Base-by-base conservation (phyloP, 2,797 vertebrate species). In the Pseudotriccus pelzelni region DNA sequence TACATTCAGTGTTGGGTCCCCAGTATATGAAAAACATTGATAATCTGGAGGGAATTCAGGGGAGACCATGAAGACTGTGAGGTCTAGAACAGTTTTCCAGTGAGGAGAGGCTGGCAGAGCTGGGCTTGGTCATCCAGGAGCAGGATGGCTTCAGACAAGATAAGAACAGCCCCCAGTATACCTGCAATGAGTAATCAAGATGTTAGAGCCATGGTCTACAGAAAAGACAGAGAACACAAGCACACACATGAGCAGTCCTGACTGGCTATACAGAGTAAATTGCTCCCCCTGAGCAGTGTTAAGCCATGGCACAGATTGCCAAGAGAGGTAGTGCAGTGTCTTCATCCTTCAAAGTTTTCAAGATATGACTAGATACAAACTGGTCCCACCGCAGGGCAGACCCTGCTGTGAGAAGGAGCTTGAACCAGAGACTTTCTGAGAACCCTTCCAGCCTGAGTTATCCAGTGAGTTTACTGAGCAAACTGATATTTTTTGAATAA, bases 241-340 rank as follows among this genome's bases (percentile, higher is more conserved):
- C 3, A 63, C 25, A 39, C 44, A 36, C 5, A 6, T 3, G 11
- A 62, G 6, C 14, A 4, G 10, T 36, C 63, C 47, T 46, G 43
- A 46, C 21, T 16, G 21, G 22, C 25, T 69, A 0, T 34, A 44
- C 8, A 18, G 14, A 69, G n/a, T n/a, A 50, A 24, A 14, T 36
- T 86, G 20, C 9, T 83, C 3, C 19, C 21, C 10, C 6, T 15
- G 25, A 59, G 36, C 21, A 47, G 6, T 11, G 14, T 21, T 28
- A 88, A 83, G 18, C 4, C 30, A 34, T 12, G 37, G 28, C 20
- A 73, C 14, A 76, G 39, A 27, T 4, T 84, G 19, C 14, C 0
- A 2, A 41, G 19, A 24, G 12, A 41, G 1, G 13, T 17, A 30
- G 22, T 18, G 32, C 8, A 49, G 19, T 0, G 0, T 24, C 37